Percentiles rank a stretch among this genome's conserved stretches.
phyloP scores from a whole-genome alignment of 53 echinoderm and acorn worm genomes.

The Glandiceps talaboti region DNA sequence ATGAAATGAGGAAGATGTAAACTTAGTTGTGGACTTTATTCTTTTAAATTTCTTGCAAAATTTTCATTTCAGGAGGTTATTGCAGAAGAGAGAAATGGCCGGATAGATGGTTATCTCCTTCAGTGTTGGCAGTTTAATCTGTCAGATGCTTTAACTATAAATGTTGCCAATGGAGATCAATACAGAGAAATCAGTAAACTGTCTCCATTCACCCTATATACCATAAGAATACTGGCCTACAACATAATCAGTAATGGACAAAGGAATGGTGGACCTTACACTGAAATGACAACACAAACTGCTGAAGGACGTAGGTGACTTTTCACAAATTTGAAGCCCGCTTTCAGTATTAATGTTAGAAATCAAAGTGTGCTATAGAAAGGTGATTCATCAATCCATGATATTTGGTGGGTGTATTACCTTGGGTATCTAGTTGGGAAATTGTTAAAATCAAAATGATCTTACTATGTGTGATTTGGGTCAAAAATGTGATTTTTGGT shows the following conservation, averaged over 20 bases:
- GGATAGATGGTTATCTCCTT: constrained; percentile 65
- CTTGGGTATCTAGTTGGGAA: too few relatives aligned
- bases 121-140: constrained; percentile 6
- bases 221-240: not conserved
- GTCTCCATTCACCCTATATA: not conserved
- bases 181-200: not conserved
- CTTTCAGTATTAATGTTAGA: too few relatives aligned
- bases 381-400: too few relatives aligned
- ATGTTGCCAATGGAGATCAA: not conserved
- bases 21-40: constrained; percentile 7
- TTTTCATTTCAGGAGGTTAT: constrained; percentile 33
- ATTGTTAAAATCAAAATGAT: too few relatives aligned
- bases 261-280: constrained; percentile 5
- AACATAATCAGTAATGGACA: not conserved
- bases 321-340: too few relatives aligned
- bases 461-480: too few relatives aligned
- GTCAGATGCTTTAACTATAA: not conserved
- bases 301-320: not conserved
- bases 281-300: constrained; percentile 7
- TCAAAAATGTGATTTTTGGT: too few relatives aligned
- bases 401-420: too few relatives aligned
- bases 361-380: too few relatives aligned
- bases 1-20: not conserved
- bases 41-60: not conserved
- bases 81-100: constrained; percentile 28